phyloP scores from a whole-genome alignment of 2,888 invertebrate genomes.

The Acronicta leporina region DNA sequence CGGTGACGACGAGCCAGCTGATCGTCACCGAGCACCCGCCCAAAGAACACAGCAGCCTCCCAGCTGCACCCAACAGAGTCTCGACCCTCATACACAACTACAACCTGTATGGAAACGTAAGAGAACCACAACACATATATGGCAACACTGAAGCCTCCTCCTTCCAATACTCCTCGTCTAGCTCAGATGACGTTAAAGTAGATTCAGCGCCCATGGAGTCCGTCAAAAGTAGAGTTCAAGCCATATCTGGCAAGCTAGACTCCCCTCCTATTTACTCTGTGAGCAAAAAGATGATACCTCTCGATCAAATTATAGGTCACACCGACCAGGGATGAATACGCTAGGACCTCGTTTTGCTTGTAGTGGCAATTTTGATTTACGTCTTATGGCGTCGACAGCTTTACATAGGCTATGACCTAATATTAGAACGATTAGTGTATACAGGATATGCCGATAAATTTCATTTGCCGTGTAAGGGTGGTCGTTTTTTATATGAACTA shows the following conservation, averaged over 20 bases:
- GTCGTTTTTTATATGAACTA: background rate
- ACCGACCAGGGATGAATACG: conserved; percentile 77
- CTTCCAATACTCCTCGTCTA: conserved; percentile 70
- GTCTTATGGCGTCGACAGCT: conserved; percentile 66
- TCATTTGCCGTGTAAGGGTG: conserved; percentile 58
- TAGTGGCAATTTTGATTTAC: conserved; percentile 69
- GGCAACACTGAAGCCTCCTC: conserved; percentile 77
- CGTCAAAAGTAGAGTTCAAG: conserved; percentile 83
- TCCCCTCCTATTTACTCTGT: conserved; percentile 83
- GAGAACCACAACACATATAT: conserved; percentile 82
- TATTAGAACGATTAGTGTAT: conserved; percentile 64
- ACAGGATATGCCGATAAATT: conserved; percentile 63
- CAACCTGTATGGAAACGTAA: conserved; percentile 82
- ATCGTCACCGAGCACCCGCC: conserved; percentile 63
- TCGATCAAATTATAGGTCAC: conserved; percentile 74
- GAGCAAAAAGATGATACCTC: conserved; percentile 80
- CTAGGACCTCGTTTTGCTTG: conserved; percentile 66
- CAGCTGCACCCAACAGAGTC: conserved; percentile 78
- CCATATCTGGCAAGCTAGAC: conserved; percentile 79
- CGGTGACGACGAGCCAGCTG: conserved; percentile 78
- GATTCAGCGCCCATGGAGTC: conserved; percentile 80
- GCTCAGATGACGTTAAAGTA: conserved; percentile 77
- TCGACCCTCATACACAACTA: conserved; percentile 85
- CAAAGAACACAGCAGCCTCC: conserved; percentile 82
- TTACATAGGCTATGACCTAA: conserved; percentile 69